Conservation (phyloP, 2,888 invertebrate genomes). For the Dione juno region DNA sequence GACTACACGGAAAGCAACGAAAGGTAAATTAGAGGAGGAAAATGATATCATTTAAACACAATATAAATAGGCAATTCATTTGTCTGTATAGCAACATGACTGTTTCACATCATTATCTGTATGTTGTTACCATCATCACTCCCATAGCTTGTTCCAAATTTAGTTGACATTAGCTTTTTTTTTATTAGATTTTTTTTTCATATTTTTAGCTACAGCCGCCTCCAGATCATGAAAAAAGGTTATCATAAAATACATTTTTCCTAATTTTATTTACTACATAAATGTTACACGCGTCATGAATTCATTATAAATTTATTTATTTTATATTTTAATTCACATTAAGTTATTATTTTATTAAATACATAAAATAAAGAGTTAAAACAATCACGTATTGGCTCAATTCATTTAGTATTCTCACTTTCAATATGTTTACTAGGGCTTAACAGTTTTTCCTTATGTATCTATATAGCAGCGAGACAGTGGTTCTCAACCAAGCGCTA, state of each 20-base stretch:
- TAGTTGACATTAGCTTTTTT: conserved; percentile 4
- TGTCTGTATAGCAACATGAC: neutral
- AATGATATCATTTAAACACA: neutral
- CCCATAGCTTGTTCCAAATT: neutral
- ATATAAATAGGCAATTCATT: neutral
- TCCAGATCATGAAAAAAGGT: neutral
- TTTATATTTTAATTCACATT: neutral
- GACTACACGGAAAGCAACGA: too few relatives aligned
- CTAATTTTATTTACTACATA: neutral
- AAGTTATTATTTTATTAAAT: neutral
- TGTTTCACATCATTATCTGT: conserved; percentile 4
- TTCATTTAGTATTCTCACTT: neutral
- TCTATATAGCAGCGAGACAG: conserved; percentile 59
- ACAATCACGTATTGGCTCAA: neutral
- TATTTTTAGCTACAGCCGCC: neutral
- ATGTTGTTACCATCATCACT: conserved; percentile 22
- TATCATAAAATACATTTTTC: neutral
- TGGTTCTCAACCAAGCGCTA: conserved; percentile 49
- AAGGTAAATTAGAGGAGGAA: too few relatives aligned
- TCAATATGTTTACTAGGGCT: neutral
- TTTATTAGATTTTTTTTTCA: neutral
- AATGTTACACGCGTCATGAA: neutral
- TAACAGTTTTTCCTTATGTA: neutral
- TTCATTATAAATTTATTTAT: neutral
- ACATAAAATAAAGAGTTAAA: neutral